phyloP scores from a whole-genome alignment of 2,888 invertebrate genomes.

The Chrysolina oricalcia region DNA sequence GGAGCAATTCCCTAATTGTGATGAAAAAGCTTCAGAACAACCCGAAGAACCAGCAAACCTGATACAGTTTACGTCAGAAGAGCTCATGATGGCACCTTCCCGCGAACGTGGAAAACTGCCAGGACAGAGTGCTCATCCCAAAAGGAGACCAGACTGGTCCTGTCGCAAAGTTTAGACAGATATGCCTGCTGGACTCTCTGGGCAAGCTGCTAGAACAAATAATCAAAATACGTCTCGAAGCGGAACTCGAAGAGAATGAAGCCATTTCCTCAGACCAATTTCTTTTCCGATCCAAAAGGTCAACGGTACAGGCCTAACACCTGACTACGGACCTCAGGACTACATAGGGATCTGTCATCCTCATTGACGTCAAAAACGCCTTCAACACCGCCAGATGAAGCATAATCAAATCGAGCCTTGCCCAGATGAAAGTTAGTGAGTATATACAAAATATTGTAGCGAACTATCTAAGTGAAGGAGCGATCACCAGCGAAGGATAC shows the following conservation, averaged over 20 bases:
- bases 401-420: no score
- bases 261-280: neutral
- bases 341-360: neutral
- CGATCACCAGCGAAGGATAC: neutral
- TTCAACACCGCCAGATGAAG: no score
- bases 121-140: neutral
- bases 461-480: constrained; percentile 4
- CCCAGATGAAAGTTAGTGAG: neutral
- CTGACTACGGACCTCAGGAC: neutral
- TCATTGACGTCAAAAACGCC: neutral
- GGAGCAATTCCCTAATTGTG: neutral
- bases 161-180: neutral
- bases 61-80: neutral
- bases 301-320: neutral
- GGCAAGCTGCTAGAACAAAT: constrained; percentile 16
- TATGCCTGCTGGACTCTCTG: neutral
- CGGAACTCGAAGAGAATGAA: neutral
- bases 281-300: neutral
- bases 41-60: neutral
- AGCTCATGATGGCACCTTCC: neutral
- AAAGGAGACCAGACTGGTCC: neutral
- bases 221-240: neutral
- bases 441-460: neutral
- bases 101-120: neutral
- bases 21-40: neutral